Base-by-base conservation (phyloP, 2,888 invertebrate genomes). In the Heterodera filipjevi region DNA sequence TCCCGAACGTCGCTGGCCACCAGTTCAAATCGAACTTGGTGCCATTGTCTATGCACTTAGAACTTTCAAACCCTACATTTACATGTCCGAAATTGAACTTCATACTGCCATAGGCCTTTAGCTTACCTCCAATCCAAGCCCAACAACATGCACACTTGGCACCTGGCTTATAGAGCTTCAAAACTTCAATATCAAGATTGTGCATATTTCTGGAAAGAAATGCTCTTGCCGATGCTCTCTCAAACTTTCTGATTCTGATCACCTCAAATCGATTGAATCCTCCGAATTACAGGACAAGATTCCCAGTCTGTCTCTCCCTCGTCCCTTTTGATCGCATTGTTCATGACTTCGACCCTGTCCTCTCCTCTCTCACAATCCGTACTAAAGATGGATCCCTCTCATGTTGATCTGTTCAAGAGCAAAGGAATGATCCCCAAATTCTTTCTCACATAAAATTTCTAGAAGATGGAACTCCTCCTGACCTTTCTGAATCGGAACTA, bases 1-100 rank as follows among this genome's bases (percentile, higher is more conserved):
- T 8, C 14, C 53, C 32, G 79, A 79, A 19, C 33, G 32, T 16
- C 53, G 33, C 8, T 71, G 32, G 68, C 46, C 66, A 12, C 59
- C 46, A n/a, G 66, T 83, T 0, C 82, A 87, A 44, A 71, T 71
- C 0, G 81, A 81, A 70, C 32, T 81, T 12, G 81, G 71, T 3
- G 81, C 81, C 16, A 80, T 81, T 19, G 44, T 81, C 0, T 80
- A 35, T 33, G 76, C 66, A 0, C 53, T 81, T 5, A 33, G 81
- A 33, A 46, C 53, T 2, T 81, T 81, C 66, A 39, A 64, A n/a
- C 82, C 80, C 3, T 81, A 81, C n/a, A 39, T 76, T 8, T 81
- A 80, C 22, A 46, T 33, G n/a, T 75, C 80, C 2, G 30, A 66
- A 32, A 64, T 82, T 3, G 70, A 79, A 6, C 33, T 81, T 2